Evolutionary conservation across 2,113 vertebrate genomes (phyloP).

Genomic region (Talpa occidentalis): DNA sequence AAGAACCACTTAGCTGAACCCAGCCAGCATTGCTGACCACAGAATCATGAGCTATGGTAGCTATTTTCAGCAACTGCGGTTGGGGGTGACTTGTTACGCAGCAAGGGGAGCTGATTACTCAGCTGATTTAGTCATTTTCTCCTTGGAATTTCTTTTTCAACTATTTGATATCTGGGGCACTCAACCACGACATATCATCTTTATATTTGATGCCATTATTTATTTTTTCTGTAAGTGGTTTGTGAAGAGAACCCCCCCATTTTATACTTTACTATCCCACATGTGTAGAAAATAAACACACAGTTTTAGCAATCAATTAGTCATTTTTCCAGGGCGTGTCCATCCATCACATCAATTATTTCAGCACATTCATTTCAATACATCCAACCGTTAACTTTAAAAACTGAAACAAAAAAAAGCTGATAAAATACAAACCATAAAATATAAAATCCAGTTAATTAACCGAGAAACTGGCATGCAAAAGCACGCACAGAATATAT

Average conservation of each 20-base stretch:
- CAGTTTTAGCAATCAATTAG: not conserved
- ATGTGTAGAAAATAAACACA: not conserved
- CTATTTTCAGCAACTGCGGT: not conserved
- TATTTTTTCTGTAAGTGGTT: slow-evolving; percentile 35
- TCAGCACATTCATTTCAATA: not conserved
- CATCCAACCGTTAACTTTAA: not conserved
- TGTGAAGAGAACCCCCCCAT: not conserved
- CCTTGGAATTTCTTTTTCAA: not conserved
- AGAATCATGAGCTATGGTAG: not conserved
- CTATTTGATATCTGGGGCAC: not conserved
- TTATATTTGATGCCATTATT: not conserved
- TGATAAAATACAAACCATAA: not conserved
- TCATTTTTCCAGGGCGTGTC: not conserved
- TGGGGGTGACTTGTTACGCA: not conserved
- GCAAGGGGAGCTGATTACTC: not conserved
- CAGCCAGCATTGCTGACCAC: not conserved
- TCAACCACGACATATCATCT: not conserved
- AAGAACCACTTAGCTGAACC: not conserved
- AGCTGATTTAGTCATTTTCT: not conserved
- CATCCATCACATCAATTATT: not conserved
- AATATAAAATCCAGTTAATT: slow-evolving; percentile 2
- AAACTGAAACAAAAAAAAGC: slow-evolving; percentile 39
- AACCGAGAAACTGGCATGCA: not conserved
- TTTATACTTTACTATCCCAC: not conserved
- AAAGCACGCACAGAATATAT: not conserved